Evolutionary conservation across 92 coral and sea anemone genomes (phyloP), one percentile per base, ranked within the genome.

Genomic region (Zoanthus gigantus): DNA sequence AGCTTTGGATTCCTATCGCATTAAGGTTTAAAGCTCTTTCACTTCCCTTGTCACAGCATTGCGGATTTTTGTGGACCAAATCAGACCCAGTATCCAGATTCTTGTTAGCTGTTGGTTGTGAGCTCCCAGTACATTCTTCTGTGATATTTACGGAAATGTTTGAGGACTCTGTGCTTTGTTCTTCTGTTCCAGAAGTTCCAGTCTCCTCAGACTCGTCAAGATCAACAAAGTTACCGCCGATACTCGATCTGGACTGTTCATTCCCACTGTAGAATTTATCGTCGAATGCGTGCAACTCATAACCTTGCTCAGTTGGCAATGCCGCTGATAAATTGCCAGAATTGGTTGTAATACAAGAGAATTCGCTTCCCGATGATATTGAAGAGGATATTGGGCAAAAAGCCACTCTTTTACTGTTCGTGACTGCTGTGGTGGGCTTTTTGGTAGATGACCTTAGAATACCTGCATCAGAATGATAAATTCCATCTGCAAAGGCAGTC

Each of bases 391-490:
- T 9, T 42, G 74, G 85, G 13, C 8, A 71, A 67, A 66, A n/a
- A 23, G 52, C 60, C 46, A 54, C 18, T 44, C 74, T 66, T 45
- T 42, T 32, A 63, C 85, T 81, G 18, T 28, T 58, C 0, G 85
- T 81, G 31, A 81, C 85, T 5, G 47, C 85, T 81, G 85, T 81
- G 11, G 85, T 81, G 47, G 85, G 57, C 46, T 45, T 66, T 5
- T 15, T 81, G 2, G 85, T 54, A 65, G 85, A 63, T 14, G 85
- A 81, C 47, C 73, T 81, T 3, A 81, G 31, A 81, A 81, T 81
- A n/a, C 85, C 85, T 2, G 85, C 85, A 81, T 81, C 67, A 14
- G 85, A 81, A 53, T 81, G 85, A 67, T 66, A 81, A 71, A 81
- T 65, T 1, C 85, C 85, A 81, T 81, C 85, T 16, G 76, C 63